Evolutionary conservation across 2,113 vertebrate genomes (phyloP), one percentile per base, ranked within the genome.

Genomic region (Hystrix brachyura): DNA sequence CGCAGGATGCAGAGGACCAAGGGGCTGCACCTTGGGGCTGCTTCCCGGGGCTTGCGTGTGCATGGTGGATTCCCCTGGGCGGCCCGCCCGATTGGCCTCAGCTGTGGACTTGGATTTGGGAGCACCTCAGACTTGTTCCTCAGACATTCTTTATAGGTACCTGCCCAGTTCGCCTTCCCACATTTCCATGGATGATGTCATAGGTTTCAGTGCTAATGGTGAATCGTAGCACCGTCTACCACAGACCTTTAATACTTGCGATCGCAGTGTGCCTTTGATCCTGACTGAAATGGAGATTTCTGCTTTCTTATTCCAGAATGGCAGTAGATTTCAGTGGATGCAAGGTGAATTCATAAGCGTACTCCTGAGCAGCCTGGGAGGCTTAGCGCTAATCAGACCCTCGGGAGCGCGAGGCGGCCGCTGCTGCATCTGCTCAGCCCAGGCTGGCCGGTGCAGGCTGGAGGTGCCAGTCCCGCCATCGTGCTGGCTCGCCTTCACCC

Each of bases 231-330:
- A 55, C 34, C 34, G 18, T 46, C 55, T 57, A 19, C 51, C 0
- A 3, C 43, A 27, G 76, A 67, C 76, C 27, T n/a, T 32, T 51
- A 3, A 2, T 11, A 34, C 29, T 53, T 10, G 65, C 81, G 57
- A 53, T 10, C 9, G 8, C 59, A 21, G 64, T 5, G 32, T 6
- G 7, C 97, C 32, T 72, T 14, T 15, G 81, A 10, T 67, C 90
- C 83, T 81, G 65, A 74, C 95, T 88, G 97, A 97, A 60, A 34
- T 38, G 90, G 85, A 88, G 69, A 64, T 27, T 69, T 96, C 10
- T 94, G 96, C 95, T 51, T 91, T 98, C 93, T 98, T 97, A 82
- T 87, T 98, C 53, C 13, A 19, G 81, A 87, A 57, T 76, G 94
- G 96, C 23, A 29, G 94, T 95, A 87, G 91, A 94, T 87, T 67